phyloP scores from a whole-genome alignment of 2,888 invertebrate species.

The Drosophila mercatorum region DNA sequence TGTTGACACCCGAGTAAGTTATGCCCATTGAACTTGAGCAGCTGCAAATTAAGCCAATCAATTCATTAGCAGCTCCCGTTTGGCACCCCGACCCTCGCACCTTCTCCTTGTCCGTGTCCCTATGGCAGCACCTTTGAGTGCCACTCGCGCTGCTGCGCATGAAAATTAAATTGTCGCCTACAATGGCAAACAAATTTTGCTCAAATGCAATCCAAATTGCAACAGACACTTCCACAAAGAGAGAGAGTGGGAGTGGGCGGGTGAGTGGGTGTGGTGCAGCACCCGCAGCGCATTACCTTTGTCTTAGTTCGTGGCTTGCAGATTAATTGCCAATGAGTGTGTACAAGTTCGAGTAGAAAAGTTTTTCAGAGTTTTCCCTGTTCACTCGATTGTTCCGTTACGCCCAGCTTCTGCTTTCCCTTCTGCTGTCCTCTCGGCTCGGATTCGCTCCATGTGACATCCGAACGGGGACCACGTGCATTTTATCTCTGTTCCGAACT shows the following conservation, averaged over 20 bases:
- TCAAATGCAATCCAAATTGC: conserved; percentile 69
- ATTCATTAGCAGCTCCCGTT: conserved; percentile 66
- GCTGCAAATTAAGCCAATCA: conserved; percentile 74
- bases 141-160: conserved; percentile 40
- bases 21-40: conserved; percentile 71
- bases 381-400: conserved; percentile 29
- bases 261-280: conserved; percentile 1
- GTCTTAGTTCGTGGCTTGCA: conserved; percentile 62
- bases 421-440: neutral
- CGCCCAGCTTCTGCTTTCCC: neutral
- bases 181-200: conserved; percentile 59
- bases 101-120: neutral
- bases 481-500: conserved; percentile 69
- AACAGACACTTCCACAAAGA: conserved; percentile 45
- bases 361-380: conserved; percentile 63
- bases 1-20: conserved; percentile 74
- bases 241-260: neutral
- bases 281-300: conserved; percentile 67
- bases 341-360: conserved; percentile 78
- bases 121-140: conserved; percentile 37
- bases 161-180: conserved; percentile 62
- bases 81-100: neutral
- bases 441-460: conserved; percentile 52
- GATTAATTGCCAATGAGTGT: conserved; percentile 83
- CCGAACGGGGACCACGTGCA: conserved; percentile 66